Evolutionary conservation across 2,797 vertebrate genomes (phyloP).

Genomic region (Tarsius wallacei): DNA sequence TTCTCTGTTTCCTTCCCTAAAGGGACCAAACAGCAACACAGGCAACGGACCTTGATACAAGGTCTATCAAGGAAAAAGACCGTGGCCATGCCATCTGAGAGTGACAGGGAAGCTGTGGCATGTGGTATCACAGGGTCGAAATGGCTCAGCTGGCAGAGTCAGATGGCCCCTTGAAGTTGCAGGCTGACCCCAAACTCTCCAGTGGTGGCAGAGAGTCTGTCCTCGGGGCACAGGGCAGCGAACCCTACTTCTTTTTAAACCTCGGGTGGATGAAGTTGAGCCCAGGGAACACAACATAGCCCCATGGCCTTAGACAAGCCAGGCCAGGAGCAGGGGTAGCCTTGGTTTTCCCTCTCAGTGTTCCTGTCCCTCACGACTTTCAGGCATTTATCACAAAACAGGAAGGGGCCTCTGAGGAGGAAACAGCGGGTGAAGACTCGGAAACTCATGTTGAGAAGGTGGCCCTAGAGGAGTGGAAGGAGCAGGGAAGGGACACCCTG

Average conservation of each 20-base stretch:
- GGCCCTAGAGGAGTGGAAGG: rapidly evolving
- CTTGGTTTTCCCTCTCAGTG: neutral
- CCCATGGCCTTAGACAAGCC: neutral
- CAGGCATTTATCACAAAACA: neutral
- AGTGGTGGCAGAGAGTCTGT: rapidly evolving
- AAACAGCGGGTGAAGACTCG: rapidly evolving
- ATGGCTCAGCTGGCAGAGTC: neutral
- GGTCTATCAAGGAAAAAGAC: neutral
- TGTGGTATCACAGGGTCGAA: neutral
- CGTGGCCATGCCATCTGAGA: neutral
- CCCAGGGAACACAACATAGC: neutral
- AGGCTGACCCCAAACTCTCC: neutral
- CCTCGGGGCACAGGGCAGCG: rapidly evolving
- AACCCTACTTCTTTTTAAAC: neutral
- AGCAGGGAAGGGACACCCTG: neutral
- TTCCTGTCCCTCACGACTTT: neutral
- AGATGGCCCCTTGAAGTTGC: neutral
- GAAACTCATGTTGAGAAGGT: neutral
- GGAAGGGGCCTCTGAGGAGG: neutral
- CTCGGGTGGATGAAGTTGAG: neutral
- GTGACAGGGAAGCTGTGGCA: rapidly evolving
- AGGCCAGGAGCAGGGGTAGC: neutral
- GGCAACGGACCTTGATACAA: neutral
- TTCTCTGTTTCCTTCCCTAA: neutral
- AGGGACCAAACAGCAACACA: neutral